Conservation (phyloP, 2,113 vertebrate species). For the Echinops telfairi region DNA sequence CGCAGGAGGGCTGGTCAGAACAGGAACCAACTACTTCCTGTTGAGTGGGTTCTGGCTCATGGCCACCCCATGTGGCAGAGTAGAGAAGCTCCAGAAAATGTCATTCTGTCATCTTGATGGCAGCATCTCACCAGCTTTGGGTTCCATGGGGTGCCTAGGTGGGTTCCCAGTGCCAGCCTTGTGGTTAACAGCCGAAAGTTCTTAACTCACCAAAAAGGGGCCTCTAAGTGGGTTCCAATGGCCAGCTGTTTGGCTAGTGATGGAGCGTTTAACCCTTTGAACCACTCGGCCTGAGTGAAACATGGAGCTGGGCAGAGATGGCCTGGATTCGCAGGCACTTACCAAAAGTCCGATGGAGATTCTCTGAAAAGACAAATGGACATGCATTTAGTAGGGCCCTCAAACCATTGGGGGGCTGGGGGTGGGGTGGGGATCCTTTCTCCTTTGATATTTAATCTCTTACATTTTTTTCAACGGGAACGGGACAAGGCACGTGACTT, state of each 20-base stretch:
- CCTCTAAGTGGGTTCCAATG: too few relatives aligned
- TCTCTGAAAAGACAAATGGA: slow-evolving; percentile 77
- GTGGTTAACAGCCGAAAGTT: background rate
- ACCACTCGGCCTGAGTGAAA: background rate
- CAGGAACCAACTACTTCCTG: background rate
- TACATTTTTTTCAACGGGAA: background rate
- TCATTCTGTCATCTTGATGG: too few relatives aligned
- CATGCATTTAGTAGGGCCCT: background rate
- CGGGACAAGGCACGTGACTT: background rate
- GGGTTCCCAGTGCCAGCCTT: background rate
- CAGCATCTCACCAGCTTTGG: too few relatives aligned
- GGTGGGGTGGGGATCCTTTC: background rate
- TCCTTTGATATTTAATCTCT: background rate
- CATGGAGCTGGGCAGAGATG: background rate
- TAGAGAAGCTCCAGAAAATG: background rate
- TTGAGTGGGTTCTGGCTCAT: background rate
- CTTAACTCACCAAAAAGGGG: too few relatives aligned
- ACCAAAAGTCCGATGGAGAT: slow-evolving; percentile 81
- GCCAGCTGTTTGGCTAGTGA: background rate
- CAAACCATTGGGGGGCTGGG: background rate
- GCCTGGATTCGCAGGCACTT: slow-evolving; percentile 13
- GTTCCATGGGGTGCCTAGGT: background rate
- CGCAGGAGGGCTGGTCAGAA: background rate
- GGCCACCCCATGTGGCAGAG: background rate
- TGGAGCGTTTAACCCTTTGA: background rate